These are phyloP conservation scores for Geotrupes spiniger DNA, from an alignment of 2,888 invertebrate species.

Conservation along the genomic window DNA sequence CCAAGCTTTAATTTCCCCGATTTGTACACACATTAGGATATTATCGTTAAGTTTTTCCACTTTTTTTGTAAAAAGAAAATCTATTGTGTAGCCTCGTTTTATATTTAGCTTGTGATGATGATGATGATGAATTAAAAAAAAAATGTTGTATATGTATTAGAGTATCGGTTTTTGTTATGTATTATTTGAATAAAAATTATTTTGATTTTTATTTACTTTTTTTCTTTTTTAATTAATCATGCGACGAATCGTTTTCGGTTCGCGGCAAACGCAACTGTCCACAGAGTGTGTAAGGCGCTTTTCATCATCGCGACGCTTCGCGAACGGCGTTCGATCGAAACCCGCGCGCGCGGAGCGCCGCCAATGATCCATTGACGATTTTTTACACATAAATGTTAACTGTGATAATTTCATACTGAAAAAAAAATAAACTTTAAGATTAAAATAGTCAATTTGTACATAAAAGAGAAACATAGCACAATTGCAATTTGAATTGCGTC, in stretches of 20 bases:
- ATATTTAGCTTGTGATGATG: conserved; percentile 5
- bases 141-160: conserved; percentile 6
- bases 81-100: conserved; percentile 7
- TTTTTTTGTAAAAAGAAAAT: conserved; percentile 6
- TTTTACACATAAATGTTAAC: conserved; percentile 13
- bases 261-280: neutral
- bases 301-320: neutral
- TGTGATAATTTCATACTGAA: conserved; percentile 23
- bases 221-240: conserved; percentile 9
- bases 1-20: conserved; percentile 4
- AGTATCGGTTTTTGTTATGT: conserved; percentile 20
- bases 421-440: conserved; percentile 16
- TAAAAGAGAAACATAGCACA: conserved; percentile 14
- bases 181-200: conserved; percentile 24
- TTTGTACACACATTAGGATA: conserved; percentile 2
- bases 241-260: neutral
- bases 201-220: conserved; percentile 20
- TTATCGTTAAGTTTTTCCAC: conserved; percentile 4
- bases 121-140: conserved; percentile 2
- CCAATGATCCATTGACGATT: too few relatives aligned
- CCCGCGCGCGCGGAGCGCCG: too few relatives aligned
- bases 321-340: too few relatives aligned
- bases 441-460: conserved; percentile 23
- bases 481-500: conserved; percentile 9
- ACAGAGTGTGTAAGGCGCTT: conserved; percentile 1